Evolutionary conservation across 2,797 vertebrate species (phyloP).

Genomic region (Adrianichthys oophorus): DNA sequence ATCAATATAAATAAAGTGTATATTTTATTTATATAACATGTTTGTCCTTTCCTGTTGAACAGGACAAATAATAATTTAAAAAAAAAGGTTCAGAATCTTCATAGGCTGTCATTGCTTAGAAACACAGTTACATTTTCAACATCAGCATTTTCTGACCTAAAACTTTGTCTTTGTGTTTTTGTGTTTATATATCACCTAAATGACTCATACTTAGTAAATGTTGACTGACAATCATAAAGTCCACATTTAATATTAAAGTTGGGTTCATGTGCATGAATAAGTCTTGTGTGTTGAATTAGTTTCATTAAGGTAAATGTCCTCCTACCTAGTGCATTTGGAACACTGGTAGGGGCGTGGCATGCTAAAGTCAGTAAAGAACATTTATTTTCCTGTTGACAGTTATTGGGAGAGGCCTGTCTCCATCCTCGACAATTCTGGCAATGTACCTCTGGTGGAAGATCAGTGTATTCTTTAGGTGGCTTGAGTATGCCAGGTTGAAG

Average conservation of each 20-base stretch:
- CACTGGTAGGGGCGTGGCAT: neutral
- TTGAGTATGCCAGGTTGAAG: neutral
- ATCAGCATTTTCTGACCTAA: neutral
- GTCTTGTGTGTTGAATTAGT: neutral
- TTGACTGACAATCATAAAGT: neutral
- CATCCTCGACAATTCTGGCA: neutral
- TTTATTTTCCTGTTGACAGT: neutral
- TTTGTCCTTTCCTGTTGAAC: too few relatives aligned
- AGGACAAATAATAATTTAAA: too few relatives aligned
- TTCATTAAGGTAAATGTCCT: neutral
- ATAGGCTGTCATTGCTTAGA: neutral
- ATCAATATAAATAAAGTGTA: too few relatives aligned
- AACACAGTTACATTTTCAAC: neutral
- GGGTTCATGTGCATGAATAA: neutral
- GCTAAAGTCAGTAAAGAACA: neutral
- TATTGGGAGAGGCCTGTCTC: neutral
- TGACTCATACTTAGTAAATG: neutral
- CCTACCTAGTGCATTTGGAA: neutral
- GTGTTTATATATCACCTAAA: neutral
- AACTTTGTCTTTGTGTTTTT: neutral
- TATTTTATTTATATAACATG: too few relatives aligned
- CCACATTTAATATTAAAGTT: neutral
- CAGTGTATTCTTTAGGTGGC: slow-evolving; percentile 2
- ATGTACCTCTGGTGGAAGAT: neutral
- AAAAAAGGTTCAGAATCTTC: neutral